These are phyloP conservation scores for Dromius quadrimaculatus DNA, from an alignment of 2,888 invertebrate genomes.

Conservation along the genomic window DNA sequence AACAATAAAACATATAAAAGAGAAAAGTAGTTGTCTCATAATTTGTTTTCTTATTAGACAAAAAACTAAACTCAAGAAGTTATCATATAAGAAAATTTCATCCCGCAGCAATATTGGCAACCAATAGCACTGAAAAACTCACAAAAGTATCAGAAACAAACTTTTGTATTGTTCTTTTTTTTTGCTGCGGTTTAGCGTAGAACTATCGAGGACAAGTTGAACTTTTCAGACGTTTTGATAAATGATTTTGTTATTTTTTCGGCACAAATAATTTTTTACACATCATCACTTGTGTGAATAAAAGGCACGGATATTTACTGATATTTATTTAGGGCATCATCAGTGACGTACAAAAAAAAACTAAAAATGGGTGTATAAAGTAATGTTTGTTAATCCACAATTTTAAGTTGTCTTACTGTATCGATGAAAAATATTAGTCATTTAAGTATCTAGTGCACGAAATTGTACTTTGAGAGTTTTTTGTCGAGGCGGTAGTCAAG, in stretches of 20 bases:
- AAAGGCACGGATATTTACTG: constrained; percentile 5
- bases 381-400: too few relatives aligned
- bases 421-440: too few relatives aligned
- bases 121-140: constrained; percentile 5
- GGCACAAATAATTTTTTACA: constrained; percentile 14
- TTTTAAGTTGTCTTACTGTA: too few relatives aligned
- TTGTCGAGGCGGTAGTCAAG: too few relatives aligned
- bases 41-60: too few relatives aligned
- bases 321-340: background rate
- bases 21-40: too few relatives aligned
- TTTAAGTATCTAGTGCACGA: too few relatives aligned
- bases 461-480: too few relatives aligned
- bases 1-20: too few relatives aligned
- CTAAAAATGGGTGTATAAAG: too few relatives aligned
- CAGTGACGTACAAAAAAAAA: constrained; percentile 2
- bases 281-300: constrained; percentile 20
- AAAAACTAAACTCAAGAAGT: background rate
- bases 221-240: constrained; percentile 33
- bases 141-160: constrained; percentile 20
- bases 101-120: background rate
- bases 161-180: constrained; percentile 16
- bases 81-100: constrained; percentile 17
- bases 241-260: constrained; percentile 43
- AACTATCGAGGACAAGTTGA: constrained; percentile 1
- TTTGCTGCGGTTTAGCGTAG: constrained; percentile 5